phyloP scores from a whole-genome alignment of 2,113 vertebrate species.

The Odontesthes bonariensis region DNA sequence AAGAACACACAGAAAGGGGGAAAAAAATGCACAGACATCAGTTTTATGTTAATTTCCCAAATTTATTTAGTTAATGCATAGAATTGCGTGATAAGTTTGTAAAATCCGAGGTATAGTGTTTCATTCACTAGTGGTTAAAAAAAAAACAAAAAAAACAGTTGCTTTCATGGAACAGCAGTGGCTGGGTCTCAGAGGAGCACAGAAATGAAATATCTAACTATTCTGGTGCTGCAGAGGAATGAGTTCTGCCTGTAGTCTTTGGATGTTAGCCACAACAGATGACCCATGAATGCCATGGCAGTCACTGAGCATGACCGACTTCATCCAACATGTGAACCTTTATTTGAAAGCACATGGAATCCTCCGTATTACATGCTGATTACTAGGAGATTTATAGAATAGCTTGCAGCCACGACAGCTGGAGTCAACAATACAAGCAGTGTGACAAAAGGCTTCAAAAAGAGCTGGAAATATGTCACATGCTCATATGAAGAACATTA shows the following conservation, averaged over 20 bases:
- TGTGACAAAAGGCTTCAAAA: neutral
- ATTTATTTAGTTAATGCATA: conserved; percentile 30
- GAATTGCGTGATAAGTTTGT: conserved; percentile 30
- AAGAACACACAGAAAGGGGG: neutral
- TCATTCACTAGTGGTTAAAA: neutral
- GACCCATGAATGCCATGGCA: conserved; percentile 25
- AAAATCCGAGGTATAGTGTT: neutral
- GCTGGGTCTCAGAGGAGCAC: conserved; percentile 14
- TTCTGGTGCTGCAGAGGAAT: conserved; percentile 43
- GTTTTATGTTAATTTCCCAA: neutral
- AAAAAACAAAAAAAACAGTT: neutral
- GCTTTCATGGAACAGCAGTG: conserved; percentile 15
- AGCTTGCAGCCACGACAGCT: too few species aligned
- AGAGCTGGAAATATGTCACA: neutral
- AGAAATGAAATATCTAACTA: conserved; percentile 11
- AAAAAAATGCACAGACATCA: neutral
- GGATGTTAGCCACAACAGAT: conserved; percentile 13
- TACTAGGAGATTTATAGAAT: neutral
- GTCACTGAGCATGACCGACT: conserved; percentile 12
- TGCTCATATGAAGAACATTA: too few species aligned
- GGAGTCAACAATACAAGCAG: neutral
- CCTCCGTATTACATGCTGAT: neutral
- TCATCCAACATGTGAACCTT: neutral
- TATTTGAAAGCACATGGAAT: neutral
- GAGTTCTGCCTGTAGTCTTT: conserved; percentile 12